Evolutionary conservation across 1,140 invertebrate genomes (phyloP), one percentile per base, ranked within the genome.

Genomic region (Drosophila paulistorum): DNA sequence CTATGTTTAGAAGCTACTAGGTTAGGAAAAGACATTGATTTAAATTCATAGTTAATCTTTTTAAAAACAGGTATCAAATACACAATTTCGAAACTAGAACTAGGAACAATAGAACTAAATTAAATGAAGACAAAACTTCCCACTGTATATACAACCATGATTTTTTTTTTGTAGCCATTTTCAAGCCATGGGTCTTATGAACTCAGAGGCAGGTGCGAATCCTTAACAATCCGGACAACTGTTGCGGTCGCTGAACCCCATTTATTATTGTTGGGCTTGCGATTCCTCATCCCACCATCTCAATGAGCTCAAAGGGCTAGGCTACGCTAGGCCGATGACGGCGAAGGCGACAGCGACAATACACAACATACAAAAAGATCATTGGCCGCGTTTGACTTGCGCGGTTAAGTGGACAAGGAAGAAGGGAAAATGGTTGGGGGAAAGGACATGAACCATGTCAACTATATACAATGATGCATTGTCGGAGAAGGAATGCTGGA

Each of bases 381-480:
- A 64, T 64, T 64, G 62, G 62, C 62, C 62, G 42, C 6, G 20
- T 10, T 48, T 48, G 41, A 33, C 62, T 45, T 42, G 23, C 7
- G 35, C 7, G 35, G 35, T 10, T 37, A 39, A 5, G 11, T 11
- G 37, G 37, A 13, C 10, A 13, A 39, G 10, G 37, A 5, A 11
- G 5, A 11, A 10, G 5, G 9, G 35, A 11, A 11, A 9, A 37
- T 23, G 45, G 14, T 20, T 10, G 9, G 45, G 45, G 62, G 26
- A 64, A 64, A 64, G 62, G 62, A 64, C 62, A 51, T 51, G 62
- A 54, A 64, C 62, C 62, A 51, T 48, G 42, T 59, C 57, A 59
- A 59, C 45, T 51, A 11, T 10, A 37, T 37, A 59, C 33, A 11
- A 17, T 59, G 57, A 17, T 59, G 57, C 57, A 37, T 37, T 35